phyloP scores from a whole-genome alignment of 2,797 vertebrate genomes.

The Momotus momota region DNA sequence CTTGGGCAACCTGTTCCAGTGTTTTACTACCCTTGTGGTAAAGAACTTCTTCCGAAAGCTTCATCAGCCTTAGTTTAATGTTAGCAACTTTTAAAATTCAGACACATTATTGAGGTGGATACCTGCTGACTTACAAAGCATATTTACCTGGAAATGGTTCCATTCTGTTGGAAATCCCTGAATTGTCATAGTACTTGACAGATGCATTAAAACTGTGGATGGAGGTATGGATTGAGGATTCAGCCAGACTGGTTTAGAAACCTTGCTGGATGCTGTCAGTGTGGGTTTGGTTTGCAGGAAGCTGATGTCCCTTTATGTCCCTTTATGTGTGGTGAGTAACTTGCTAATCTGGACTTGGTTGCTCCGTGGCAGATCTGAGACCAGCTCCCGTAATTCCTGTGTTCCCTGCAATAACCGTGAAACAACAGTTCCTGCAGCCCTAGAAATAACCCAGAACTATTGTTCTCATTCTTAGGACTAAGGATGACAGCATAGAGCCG shows the following conservation, averaged over 20 bases:
- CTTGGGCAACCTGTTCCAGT: too few species aligned
- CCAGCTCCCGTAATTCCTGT: background rate
- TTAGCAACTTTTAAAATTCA: background rate
- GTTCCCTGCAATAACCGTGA: background rate
- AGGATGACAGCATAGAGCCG: slow-evolving; percentile 82
- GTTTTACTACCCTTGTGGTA: too few species aligned
- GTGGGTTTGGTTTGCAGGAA: background rate
- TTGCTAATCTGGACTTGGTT: background rate
- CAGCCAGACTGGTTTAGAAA: background rate
- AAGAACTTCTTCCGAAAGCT: background rate
- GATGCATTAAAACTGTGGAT: background rate
- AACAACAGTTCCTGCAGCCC: background rate
- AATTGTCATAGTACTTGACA: background rate
- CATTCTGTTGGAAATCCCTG: background rate
- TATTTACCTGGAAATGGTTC: background rate
- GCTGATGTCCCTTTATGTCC: background rate
- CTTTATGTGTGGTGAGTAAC: background rate
- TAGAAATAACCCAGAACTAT: background rate
- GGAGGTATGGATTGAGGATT: background rate
- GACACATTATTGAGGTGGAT: background rate
- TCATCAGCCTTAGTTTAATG: background rate
- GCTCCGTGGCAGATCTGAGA: background rate
- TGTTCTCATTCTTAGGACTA: slow-evolving; percentile 80
- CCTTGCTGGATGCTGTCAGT: background rate
- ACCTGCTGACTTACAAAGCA: rapidly evolving